Base-by-base conservation (phyloP, 92 coral and sea anemone species). In the Nematostella vectensis region DNA sequence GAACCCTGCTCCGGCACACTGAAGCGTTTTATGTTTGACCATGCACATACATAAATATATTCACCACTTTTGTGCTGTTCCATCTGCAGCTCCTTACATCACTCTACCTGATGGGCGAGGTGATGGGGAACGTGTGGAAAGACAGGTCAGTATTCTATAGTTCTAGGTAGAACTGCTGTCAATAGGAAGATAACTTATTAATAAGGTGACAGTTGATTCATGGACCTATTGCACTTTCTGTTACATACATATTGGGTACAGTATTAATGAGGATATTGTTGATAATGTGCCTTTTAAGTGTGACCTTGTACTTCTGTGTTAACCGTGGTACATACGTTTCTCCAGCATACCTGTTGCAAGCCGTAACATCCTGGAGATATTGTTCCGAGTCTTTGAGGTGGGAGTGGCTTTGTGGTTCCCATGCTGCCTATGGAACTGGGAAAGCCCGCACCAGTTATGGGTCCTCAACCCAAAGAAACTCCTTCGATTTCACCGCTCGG, bases 351-450 rank as follows among this genome's bases (percentile, higher is more conserved):
- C 83, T 20, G 71, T 91, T 11, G 83, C 61, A 30, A 76, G 87
- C 28, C 62, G 95, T 49, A 91, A 91, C 47, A 67, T 37, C 27
- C 64, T 91, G 18, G 96, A 91, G 49, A 62, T 91, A n/a, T 73
- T 87, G 40, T 82, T 88, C 47, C 57, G 98, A 48, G 68, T 91
- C 36, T 91, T 88, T 50, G 98, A 91, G 64, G 59, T 91, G 25
- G 95, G 93, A 8, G 93, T 91, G 36, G 98, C 98, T 28, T 50
- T 86, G 33, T 91, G 98, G 98, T 91, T 91, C 48, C 76, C 95
- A 4, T 91, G 98, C 55, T 88, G 94, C 60, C 77, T 91, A 3
- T 91, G 98, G 98, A 87, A 91, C 71, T 91, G 89, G 67, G 74
- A 79, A 69, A 85, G 97, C 47, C 95, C 97, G 30, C 65, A 74